Evolutionary conservation across 2,797 vertebrate species (phyloP), one percentile per base, ranked within the genome.

Genomic region (Liasis olivaceus): DNA sequence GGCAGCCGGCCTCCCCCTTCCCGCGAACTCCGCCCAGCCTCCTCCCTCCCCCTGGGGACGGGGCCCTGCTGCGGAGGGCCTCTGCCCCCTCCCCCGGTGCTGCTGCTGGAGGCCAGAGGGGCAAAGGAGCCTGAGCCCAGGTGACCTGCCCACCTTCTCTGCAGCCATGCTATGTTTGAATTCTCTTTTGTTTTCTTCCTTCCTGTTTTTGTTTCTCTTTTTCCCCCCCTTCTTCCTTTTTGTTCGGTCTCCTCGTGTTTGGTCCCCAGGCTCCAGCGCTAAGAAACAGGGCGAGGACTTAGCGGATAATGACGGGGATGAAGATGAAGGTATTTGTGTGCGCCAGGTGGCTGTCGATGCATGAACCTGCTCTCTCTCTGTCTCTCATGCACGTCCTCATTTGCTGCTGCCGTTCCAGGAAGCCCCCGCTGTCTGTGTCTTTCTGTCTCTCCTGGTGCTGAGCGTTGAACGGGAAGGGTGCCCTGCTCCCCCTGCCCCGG

Each of bases 261-360:
- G 98, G 98, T 98, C 97, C 98, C 98, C 98, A 99, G 99, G 99
- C 98, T 97, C 98, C 98, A 98, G 99, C 98, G 98, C 99, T 98
- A 99, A 99, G 99, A 99, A 99, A 99, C 99, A 99, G 98, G 98
- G 98, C 96, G 99, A 99, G 98, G 99, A 99, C 98, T 99, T 99
- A 98, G 99, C 98, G 96, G 99, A 99, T 99, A 99, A 99, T 98
- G 99, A 99, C 98, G 99, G 99, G 98, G 99, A 99, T 98, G 99
- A 99, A 99, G 99, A 99, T 84, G 99, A 99, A 99, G 99, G 99
- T 99, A 99, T 99, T 99, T 98, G 96, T 97, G 98, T 99, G 98
- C 98, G 98, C 96, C 92, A 98, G 98, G 97, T 85, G 97, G 97
- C 96, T 95, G 95, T 95, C 94, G 96, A 97, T 98, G 98, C 98